Base-by-base conservation (phyloP, 2,888 invertebrate genomes). In the Drosophila neotestacea region DNA sequence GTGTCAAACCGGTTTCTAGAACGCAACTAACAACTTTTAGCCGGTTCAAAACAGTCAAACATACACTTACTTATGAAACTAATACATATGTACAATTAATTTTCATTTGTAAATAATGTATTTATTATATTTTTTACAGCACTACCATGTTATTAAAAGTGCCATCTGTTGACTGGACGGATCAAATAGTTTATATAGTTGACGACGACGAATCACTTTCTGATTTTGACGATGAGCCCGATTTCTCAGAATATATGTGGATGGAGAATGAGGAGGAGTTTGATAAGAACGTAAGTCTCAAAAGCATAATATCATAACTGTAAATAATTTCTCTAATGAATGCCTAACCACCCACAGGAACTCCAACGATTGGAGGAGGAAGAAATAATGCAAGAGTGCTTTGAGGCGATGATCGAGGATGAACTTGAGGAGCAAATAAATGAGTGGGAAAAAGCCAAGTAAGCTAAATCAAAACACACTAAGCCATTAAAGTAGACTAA, bases 191-290 rank as follows among this genome's bases (percentile, higher is more conserved):
- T 70, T 89, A 90, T 56, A 76, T 90, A 58, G 85, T 91, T 73
- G 91, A 92, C 60, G 92, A 92, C 52, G 90, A 91, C 65, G 92
- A 92, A 65, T 90, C 91, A 10, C 77, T 91, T 44, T 91, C 90
- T 48, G 92, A 91, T 70, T 75, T 91, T 51, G 90, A 90, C 62
- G 91, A 91, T 70, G 92, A 92, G 68, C 90, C 90, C 58, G 97
- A 97, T 92, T 98, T 97, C 91, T 96, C 96, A 0, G 97, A 98
- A 89, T 97, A 97, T 90, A 94, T 97, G 94, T 98, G 98, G 98
- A 98, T 98, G 97, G 98, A 97, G 91, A 96, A 97, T 88, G 96
- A 97, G 89, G 98, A 98, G 88, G 97, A 97, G 90, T 97, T 97
- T 91, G 97, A 98, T 89, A 96, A 96, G 92, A 96, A 97, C 94